Evolutionary conservation across 2,113 vertebrate species (phyloP).

Genomic region (Labrus mixtus): DNA sequence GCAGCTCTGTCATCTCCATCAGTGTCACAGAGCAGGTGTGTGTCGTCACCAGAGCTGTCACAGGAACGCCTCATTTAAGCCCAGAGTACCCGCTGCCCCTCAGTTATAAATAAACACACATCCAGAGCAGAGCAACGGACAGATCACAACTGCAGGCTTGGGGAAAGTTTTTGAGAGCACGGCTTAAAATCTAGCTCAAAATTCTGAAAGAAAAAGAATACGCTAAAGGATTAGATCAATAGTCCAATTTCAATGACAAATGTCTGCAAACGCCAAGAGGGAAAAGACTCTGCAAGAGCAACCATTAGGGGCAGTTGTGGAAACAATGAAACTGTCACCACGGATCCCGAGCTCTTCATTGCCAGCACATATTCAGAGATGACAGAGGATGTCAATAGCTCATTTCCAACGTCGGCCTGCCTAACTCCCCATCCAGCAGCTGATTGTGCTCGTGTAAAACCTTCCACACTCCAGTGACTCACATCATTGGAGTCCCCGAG

Average conservation of each 20-base stretch:
- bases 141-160: neutral
- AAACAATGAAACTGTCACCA: constrained; percentile 68
- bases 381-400: constrained; percentile 73
- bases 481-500: constrained; percentile 67
- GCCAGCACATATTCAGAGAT: constrained; percentile 56
- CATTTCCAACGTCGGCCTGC: constrained; percentile 71
- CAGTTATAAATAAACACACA: constrained; percentile 21
- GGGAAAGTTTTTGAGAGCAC: neutral
- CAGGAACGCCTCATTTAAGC: constrained; percentile 38
- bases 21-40: constrained; percentile 66
- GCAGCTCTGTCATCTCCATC: constrained; percentile 63
- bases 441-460: constrained; percentile 71
- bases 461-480: constrained; percentile 71
- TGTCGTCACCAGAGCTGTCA: constrained; percentile 36
- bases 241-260: constrained; percentile 56
- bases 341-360: constrained; percentile 59
- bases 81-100: neutral
- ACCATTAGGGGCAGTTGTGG: constrained; percentile 55
- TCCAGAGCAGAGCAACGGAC: neutral
- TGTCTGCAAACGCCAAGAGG: constrained; percentile 23
- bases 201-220: constrained; percentile 5
- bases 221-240: constrained; percentile 37
- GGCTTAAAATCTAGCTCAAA: constrained; percentile 21
- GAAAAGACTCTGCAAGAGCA: constrained; percentile 32
- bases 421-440: constrained; percentile 45